Evolutionary conservation across 2,888 invertebrate genomes (phyloP).

Genomic region (Biston betularia): DNA sequence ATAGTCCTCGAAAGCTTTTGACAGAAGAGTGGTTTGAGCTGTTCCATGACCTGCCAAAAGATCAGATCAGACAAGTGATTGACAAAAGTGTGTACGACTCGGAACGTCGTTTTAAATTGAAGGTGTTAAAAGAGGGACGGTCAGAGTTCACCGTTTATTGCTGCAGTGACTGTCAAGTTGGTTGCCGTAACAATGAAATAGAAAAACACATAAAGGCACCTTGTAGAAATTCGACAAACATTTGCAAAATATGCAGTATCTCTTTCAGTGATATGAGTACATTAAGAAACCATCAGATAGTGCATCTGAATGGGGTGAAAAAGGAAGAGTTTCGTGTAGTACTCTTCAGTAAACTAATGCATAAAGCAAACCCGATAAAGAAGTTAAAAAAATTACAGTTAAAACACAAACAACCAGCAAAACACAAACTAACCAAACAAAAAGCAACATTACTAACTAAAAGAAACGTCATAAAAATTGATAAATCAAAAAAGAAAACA

Average conservation of each 20-base stretch:
- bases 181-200: conserved; percentile 35
- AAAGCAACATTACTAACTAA: neutral
- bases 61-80: conserved; percentile 52
- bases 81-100: conserved; percentile 54
- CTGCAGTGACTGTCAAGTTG: conserved; percentile 53
- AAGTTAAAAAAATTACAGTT: neutral
- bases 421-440: neutral
- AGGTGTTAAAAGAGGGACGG: conserved; percentile 50
- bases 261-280: conserved; percentile 24
- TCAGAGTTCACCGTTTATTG: conserved; percentile 54
- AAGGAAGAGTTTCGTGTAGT: conserved; percentile 40
- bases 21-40: conserved; percentile 57
- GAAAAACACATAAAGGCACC: conserved; percentile 21
- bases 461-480: neutral
- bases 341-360: conserved; percentile 32
- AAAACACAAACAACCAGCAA: neutral
- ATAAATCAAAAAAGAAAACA: neutral
- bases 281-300: conserved; percentile 22
- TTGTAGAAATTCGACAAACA: conserved; percentile 19
- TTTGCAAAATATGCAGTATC: conserved; percentile 33
- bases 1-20: conserved; percentile 52
- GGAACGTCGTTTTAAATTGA: conserved; percentile 51
- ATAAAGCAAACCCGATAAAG: neutral
- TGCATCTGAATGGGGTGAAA: conserved; percentile 35
- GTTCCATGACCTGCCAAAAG: conserved; percentile 52